A percentile compares a stretch with the other conserved stretches of the same genome.
Evolutionary conservation across 2,888 invertebrate species (phyloP).

Genomic region (Tolmerus cingulatus): DNA sequence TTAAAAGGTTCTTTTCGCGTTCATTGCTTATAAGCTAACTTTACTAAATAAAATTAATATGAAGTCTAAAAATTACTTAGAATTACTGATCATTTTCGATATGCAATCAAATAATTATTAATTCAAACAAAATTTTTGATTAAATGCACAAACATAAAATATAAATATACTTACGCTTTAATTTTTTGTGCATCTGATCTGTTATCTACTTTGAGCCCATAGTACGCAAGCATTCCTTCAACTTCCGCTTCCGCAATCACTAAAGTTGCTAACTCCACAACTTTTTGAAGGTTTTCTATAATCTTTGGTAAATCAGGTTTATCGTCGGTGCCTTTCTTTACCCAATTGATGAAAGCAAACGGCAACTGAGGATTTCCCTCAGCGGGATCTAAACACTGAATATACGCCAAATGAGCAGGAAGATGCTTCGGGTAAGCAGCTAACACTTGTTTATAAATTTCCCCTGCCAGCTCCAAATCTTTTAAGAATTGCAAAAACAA

Average conservation of each 20-base stretch:
- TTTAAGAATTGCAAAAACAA: conserved; percentile 49
- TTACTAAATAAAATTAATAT: neutral
- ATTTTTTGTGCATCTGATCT: conserved; percentile 82
- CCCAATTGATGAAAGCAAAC: conserved; percentile 58
- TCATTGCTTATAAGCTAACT: neutral
- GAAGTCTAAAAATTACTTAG: neutral
- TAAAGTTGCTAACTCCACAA: conserved; percentile 71
- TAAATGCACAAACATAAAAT: neutral
- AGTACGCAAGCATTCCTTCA: conserved; percentile 79
- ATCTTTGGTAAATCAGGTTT: conserved; percentile 60
- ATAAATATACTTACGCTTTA: conserved; percentile 71
- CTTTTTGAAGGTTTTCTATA: conserved; percentile 64
- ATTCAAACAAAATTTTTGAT: neutral
- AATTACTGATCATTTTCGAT: neutral
- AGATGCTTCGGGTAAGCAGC: conserved; percentile 77
- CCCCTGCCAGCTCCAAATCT: conserved; percentile 73
- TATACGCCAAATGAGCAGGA: conserved; percentile 79
- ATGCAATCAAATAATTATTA: neutral
- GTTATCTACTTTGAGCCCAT: conserved; percentile 86
- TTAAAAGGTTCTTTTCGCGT: neutral
- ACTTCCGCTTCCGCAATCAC: conserved; percentile 78
- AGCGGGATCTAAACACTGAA: conserved; percentile 75
- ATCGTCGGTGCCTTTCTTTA: conserved; percentile 54
- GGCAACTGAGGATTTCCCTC: conserved; percentile 64
- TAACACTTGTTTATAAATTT: conserved; percentile 78